phyloP scores from a whole-genome alignment of 2,888 invertebrate genomes.

The Synanthedon tipuliformis region DNA sequence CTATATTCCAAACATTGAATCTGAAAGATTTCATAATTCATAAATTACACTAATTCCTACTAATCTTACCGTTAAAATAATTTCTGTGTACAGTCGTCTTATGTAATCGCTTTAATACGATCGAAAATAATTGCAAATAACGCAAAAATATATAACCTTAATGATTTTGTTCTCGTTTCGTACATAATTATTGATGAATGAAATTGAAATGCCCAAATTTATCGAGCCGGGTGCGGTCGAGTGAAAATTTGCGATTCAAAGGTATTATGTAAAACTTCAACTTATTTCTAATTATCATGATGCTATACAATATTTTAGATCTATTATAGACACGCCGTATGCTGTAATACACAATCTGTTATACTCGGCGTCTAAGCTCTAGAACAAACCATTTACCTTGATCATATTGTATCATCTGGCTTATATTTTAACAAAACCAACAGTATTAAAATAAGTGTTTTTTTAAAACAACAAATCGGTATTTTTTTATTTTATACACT shows the following conservation, averaged over 20 bases:
- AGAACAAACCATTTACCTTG: conserved; percentile 29
- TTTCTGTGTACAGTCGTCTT: not conserved
- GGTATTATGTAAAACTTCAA: not conserved
- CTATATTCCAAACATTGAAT: no score
- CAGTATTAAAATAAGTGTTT: not conserved
- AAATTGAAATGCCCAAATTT: conserved; percentile 17
- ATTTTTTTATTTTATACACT: conserved; percentile 11
- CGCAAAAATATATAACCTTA: not conserved
- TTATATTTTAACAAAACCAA: not conserved
- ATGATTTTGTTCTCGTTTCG: not conserved
- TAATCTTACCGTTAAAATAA: no score
- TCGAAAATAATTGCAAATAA: not conserved
- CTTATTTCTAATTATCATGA: not conserved
- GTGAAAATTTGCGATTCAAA: not conserved
- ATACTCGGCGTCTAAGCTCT: not conserved
- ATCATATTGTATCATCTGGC: conserved; percentile 23
- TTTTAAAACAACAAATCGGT: not conserved
- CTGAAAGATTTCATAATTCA: no score
- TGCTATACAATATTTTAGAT: not conserved
- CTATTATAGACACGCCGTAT: not conserved
- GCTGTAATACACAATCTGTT: not conserved
- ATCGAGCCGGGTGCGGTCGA: no score
- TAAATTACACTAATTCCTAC: no score
- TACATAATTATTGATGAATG: not conserved
- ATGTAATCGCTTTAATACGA: not conserved